A percentile compares a stretch with the other conserved stretches of the same genome.
Conservation (phyloP, 2,888 invertebrate genomes). For the Lithosia quadra region DNA sequence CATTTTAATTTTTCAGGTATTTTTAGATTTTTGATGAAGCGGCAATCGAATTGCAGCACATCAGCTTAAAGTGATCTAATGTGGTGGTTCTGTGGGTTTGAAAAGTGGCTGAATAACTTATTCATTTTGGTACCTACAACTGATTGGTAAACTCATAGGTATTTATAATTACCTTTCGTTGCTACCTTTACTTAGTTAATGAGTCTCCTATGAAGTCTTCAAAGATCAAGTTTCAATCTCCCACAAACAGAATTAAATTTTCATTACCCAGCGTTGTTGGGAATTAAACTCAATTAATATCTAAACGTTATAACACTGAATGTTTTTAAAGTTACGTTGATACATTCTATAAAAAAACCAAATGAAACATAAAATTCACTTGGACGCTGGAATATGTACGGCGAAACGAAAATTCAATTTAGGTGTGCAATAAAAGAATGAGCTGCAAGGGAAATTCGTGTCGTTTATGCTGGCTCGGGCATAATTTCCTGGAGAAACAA, state of each 20-base stretch:
- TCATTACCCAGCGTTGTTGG: background rate
- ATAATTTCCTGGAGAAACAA: constrained; percentile 39
- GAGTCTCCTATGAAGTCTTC: background rate
- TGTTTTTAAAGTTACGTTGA: constrained; percentile 50
- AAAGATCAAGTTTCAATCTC: constrained; percentile 3
- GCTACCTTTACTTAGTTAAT: no score
- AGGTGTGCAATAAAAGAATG: constrained; percentile 72
- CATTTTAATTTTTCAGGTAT: no score
- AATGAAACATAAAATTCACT: constrained; percentile 65
- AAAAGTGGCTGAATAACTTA: background rate
- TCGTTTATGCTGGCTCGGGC: constrained; percentile 40
- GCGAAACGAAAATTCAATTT: constrained; percentile 72
- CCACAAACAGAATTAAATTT: background rate
- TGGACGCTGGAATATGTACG: constrained; percentile 57
- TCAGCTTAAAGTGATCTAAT: no score
- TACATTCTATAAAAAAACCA: constrained; percentile 58
- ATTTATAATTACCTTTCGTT: no score
- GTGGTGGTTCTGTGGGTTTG: background rate
- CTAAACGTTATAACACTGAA: constrained; percentile 17
- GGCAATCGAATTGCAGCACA: background rate
- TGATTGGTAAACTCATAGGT: no score
- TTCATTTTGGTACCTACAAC: no score
- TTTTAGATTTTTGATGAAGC: background rate
- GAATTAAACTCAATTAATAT: constrained; percentile 28
- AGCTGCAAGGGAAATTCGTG: constrained; percentile 53